Conservation (phyloP, 30 jellyfish, hydroid and myxozoan genomes). For the Aurelia sp. region DNA sequence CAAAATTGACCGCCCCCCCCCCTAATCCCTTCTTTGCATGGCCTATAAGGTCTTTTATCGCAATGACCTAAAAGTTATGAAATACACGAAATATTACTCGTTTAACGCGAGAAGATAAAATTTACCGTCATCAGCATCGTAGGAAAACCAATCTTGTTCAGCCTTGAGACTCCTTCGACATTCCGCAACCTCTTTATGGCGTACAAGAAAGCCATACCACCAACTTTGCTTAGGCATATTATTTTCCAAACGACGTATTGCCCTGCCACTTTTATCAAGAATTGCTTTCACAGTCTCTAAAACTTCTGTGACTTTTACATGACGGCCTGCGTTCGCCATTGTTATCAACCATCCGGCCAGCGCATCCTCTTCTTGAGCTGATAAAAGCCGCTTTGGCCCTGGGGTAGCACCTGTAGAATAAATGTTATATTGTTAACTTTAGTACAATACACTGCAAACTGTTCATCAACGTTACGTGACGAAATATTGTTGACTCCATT, state of each 20-base stretch:
- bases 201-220: conserved; percentile 78
- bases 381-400: conserved; percentile 37
- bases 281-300: conserved; percentile 61
- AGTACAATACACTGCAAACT: too few relatives aligned
- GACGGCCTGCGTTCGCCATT: conserved; percentile 57
- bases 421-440: too few relatives aligned
- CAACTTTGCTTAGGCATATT: conserved; percentile 68
- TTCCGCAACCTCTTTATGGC: conserved; percentile 69
- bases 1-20: neutral
- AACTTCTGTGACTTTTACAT: conserved; percentile 43
- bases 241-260: conserved; percentile 60
- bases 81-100: too few relatives aligned
- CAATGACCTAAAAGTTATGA: too few relatives aligned
- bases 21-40: too few relatives aligned
- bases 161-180: conserved; percentile 18
- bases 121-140: neutral
- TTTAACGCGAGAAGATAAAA: neutral
- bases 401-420: too few relatives aligned
- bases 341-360: conserved; percentile 67
- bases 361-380: conserved; percentile 50
- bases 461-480: too few relatives aligned
- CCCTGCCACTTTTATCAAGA: conserved; percentile 52
- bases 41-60: too few relatives aligned
- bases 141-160: neutral
- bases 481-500: too few relatives aligned